Evolutionary conservation across 2,888 invertebrate genomes (phyloP), one percentile per base, ranked within the genome.

Genomic region (Panopea generosa): DNA sequence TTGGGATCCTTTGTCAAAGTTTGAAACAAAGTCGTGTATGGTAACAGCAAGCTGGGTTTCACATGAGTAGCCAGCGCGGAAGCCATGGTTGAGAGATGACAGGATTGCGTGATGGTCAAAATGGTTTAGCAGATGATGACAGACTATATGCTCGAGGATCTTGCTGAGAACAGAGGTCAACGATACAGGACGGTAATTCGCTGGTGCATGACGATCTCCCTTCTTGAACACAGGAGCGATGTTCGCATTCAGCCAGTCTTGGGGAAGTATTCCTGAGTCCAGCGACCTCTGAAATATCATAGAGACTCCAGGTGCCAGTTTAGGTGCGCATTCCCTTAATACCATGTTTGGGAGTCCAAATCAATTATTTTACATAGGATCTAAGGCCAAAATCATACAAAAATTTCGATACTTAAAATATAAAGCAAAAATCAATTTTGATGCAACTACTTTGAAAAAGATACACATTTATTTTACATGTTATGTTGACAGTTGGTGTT

Each of bases 221-320:
- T 33, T 33, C 33, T 33, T 33, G 33, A 33, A 33, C 11, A 33
- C 33, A 7, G 33, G 33, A 33, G 33, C 33, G 33, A 33, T 33
- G 11, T 7, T 7, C 33, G 65, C 61, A 24, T 53, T 65, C 22
- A 16, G 2, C 60, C 59, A 72, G 40, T 60, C 66, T 40, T 20
- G 2, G 1, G 72, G 65, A 3, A 71, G 59, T 11, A 22, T 50
- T 9, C 72, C 65, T 4, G 65, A 47, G 26, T 68, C 29, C 1
- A 68, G 50, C 2, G 68, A 69, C 3, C 18, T 27, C 20, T 57
- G 56, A 56, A 59, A 73, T 24, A 81, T 78, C 16, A 3, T n/a
- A 0, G 57, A 1, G 6, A 81, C 22, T 1, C 43, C 61, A 14
- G 55, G 74, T 0, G 77, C 69, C 16, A 77, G 9, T 24, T 77